phyloP scores from a whole-genome alignment of 1,140 invertebrate species.

The Drosophila setifemur region DNA sequence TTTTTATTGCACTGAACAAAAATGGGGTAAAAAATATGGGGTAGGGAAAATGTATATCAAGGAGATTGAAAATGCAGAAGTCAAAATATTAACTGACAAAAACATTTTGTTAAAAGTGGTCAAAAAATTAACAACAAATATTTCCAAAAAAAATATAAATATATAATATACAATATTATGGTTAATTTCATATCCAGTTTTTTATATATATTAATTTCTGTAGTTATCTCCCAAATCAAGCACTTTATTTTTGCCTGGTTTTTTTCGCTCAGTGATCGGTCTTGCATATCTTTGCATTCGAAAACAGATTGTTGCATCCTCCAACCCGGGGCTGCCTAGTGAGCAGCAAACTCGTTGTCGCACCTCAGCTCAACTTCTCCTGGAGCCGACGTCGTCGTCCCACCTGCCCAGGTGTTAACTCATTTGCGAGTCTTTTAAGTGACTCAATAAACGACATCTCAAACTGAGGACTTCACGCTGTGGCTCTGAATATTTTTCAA shows the following conservation, averaged over 20 bases:
- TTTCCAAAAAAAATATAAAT: too few species aligned
- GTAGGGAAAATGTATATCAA: too few species aligned
- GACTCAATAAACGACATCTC: conserved; percentile 73
- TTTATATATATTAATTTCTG: background rate
- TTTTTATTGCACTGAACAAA: background rate
- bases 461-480: conserved; percentile 66
- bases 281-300: conserved; percentile 75
- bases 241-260: background rate
- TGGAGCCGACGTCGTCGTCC: background rate
- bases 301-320: conserved; percentile 4
- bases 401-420: conserved; percentile 69
- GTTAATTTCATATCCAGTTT: too few species aligned
- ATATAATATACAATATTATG: too few species aligned
- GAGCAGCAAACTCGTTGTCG: conserved; percentile 17
- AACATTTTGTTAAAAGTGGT: too few species aligned
- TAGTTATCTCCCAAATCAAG: too few species aligned
- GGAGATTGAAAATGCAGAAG: too few species aligned
- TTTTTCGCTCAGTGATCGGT: background rate
- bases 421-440: conserved; percentile 70
- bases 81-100: too few species aligned
- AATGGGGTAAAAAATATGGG: background rate
- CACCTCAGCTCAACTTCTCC: conserved; percentile 1
- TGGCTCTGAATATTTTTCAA: conserved; percentile 10
- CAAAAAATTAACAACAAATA: too few species aligned
- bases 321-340: conserved; percentile 3